A percentile compares a stretch with the other conserved stretches of the same genome.
phyloP scores from a whole-genome alignment of 2,888 invertebrate genomes.

The Drosophila mimica region DNA sequence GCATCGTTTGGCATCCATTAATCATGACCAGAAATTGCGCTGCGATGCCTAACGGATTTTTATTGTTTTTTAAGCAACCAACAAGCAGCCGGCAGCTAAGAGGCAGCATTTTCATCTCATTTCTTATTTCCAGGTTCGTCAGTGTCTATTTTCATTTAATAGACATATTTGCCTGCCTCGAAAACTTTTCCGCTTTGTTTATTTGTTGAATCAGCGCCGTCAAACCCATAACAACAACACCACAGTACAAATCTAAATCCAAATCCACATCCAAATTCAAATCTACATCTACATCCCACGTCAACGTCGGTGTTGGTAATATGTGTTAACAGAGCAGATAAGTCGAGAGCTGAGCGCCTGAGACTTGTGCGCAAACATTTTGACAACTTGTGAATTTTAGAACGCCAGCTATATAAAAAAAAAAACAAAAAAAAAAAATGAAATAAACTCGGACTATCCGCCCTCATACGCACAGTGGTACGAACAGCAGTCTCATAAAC shows the following conservation, averaged over 20 bases:
- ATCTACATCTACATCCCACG: constrained; percentile 15
- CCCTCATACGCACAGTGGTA: constrained; percentile 46
- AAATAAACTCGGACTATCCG: neutral
- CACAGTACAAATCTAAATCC: constrained; percentile 12
- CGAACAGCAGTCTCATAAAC: constrained; percentile 51
- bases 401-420: constrained; percentile 47
- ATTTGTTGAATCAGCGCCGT: constrained; percentile 78
- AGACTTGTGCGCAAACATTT: constrained; percentile 74
- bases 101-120: constrained; percentile 31
- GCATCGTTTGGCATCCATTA: constrained; percentile 70
- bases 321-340: constrained; percentile 76
- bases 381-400: constrained; percentile 82
- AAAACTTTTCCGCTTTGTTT: constrained; percentile 68
- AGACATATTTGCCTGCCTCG: constrained; percentile 66
- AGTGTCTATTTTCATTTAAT: constrained; percentile 77
- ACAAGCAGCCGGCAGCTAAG: constrained; percentile 4
- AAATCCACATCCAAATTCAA: constrained; percentile 3
- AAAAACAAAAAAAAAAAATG: neutral
- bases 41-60: constrained; percentile 57
- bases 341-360: constrained; percentile 43
- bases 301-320: constrained; percentile 62
- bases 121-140: constrained; percentile 49
- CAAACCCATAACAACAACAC: constrained; percentile 59
- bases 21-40: constrained; percentile 64
- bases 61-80: constrained; percentile 74